Evolutionary conservation across 2,113 vertebrate genomes (phyloP).

Genomic region (Perca fluviatilis): DNA sequence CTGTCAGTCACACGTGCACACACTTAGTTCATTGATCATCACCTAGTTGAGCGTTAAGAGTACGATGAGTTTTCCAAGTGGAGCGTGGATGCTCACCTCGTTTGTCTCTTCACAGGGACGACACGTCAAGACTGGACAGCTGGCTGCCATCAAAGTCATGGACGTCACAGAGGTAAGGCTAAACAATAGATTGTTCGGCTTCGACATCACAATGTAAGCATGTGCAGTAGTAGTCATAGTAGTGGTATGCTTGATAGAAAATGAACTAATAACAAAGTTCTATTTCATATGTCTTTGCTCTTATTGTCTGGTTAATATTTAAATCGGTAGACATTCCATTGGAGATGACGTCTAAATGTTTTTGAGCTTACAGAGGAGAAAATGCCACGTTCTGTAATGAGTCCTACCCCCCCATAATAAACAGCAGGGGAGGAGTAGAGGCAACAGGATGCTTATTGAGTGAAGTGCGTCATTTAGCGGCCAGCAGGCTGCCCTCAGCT

Average conservation of each 20-base stretch:
- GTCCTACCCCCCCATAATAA: constrained; percentile 34
- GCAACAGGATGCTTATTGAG: constrained; percentile 53
- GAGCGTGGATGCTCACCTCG: constrained; percentile 24
- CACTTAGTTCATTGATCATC: not conserved
- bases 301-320: constrained; percentile 86
- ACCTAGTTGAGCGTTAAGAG: not conserved
- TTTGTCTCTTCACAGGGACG: constrained; percentile 75
- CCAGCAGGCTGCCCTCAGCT: constrained; percentile 41
- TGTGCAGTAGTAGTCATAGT: not conserved
- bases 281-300: constrained; percentile 75
- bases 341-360: constrained; percentile 19
- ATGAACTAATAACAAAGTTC: not conserved
- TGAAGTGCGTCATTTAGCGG: constrained; percentile 54
- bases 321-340: constrained; percentile 60
- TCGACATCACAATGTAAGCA: constrained; percentile 27
- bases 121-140: constrained; percentile 86
- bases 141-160: constrained; percentile 87
- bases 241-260: not conserved
- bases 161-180: constrained; percentile 83
- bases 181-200: constrained; percentile 55
- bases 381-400: constrained; percentile 28
- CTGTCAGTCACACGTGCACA: not conserved
- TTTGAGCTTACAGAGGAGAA: not conserved
- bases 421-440: constrained; percentile 25
- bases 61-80: not conserved